A percentile compares a stretch with the other conserved stretches of the same genome.
phyloP scores from a whole-genome alignment of 2,888 invertebrate genomes.

The Fragum whitleyi region DNA sequence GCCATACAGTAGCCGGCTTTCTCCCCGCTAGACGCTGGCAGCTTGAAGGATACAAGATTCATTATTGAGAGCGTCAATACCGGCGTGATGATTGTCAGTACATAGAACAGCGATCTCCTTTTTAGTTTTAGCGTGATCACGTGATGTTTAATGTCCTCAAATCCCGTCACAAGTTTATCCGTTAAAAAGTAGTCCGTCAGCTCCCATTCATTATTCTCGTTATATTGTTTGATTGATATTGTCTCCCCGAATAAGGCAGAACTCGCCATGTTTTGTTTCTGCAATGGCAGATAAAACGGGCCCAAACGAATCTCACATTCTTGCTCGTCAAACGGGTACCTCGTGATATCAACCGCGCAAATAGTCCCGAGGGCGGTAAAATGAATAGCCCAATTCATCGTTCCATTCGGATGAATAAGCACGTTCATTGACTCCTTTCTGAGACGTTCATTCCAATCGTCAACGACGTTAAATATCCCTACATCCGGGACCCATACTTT shows the following conservation, averaged over 20 bases:
- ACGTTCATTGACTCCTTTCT: not conserved
- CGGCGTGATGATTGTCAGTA: slow-evolving; percentile 33
- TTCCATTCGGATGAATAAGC: not conserved
- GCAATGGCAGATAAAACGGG: not conserved
- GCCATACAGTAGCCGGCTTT: slow-evolving; percentile 37
- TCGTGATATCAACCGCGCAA: slow-evolving; percentile 30
- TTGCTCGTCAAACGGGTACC: slow-evolving; percentile 42
- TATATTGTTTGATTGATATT: not conserved
- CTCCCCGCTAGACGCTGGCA: slow-evolving; percentile 32
- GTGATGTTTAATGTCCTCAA: not conserved
- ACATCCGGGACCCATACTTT: slow-evolving; percentile 36
- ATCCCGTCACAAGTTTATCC: not conserved
- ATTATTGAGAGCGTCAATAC: slow-evolving; percentile 30
- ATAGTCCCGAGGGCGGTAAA: slow-evolving; percentile 10
- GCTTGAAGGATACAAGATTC: slow-evolving; percentile 41
- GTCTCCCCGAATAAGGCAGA: not conserved
- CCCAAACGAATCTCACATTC: slow-evolving; percentile 3
- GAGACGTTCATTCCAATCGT: slow-evolving; percentile 15
- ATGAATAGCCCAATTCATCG: not conserved
- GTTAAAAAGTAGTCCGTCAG: slow-evolving; percentile 4
- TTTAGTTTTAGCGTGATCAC: not conserved
- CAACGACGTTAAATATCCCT: slow-evolving; percentile 15
- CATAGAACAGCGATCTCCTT: slow-evolving; percentile 37
- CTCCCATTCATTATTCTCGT: slow-evolving; percentile 38
- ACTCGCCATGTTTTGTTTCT: not conserved